Conservation (phyloP, 2,888 invertebrate genomes). For the Allygus modestus region DNA sequence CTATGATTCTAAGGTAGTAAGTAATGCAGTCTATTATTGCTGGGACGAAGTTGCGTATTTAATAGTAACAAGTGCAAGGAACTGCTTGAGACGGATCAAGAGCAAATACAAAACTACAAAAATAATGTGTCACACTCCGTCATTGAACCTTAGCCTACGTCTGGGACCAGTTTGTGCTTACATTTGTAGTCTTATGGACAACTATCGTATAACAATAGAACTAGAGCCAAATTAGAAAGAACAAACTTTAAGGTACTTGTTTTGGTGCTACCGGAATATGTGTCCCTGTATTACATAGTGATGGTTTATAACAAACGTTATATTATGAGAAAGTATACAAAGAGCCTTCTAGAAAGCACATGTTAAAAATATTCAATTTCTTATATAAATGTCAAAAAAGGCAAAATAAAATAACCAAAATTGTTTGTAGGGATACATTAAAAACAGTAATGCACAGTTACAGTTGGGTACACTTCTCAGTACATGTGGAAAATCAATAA, state of each 20-base stretch:
- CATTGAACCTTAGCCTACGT: conserved; percentile 34
- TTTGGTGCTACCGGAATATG: not conserved
- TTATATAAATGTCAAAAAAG: not conserved
- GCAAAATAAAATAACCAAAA: not conserved
- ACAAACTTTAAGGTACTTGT: conserved; percentile 4
- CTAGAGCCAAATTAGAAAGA: not conserved
- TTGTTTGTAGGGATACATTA: too few species aligned
- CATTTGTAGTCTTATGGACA: not conserved
- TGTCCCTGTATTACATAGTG: not conserved
- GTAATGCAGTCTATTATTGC: conserved; percentile 48
- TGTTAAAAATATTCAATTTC: not conserved
- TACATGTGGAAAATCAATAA: too few species aligned
- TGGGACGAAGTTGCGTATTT: conserved; percentile 20
- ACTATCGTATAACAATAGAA: not conserved
- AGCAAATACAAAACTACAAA: conserved; percentile 56
- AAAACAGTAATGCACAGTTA: too few species aligned
- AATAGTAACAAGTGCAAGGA: conserved; percentile 19
- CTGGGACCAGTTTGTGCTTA: conserved; percentile 30
- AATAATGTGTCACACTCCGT: conserved; percentile 40
- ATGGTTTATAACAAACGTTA: not conserved
- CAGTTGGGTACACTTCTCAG: too few species aligned
- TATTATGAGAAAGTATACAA: not conserved
- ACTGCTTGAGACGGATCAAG: conserved; percentile 15
- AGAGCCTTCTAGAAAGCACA: not conserved
- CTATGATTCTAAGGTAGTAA: not conserved